Percentiles rank a stretch among this genome's conserved stretches.
These are phyloP conservation scores for Boulengeromyrus knoepffleri DNA, from an alignment of 2,113 vertebrate species.

Conservation along the genomic window DNA sequence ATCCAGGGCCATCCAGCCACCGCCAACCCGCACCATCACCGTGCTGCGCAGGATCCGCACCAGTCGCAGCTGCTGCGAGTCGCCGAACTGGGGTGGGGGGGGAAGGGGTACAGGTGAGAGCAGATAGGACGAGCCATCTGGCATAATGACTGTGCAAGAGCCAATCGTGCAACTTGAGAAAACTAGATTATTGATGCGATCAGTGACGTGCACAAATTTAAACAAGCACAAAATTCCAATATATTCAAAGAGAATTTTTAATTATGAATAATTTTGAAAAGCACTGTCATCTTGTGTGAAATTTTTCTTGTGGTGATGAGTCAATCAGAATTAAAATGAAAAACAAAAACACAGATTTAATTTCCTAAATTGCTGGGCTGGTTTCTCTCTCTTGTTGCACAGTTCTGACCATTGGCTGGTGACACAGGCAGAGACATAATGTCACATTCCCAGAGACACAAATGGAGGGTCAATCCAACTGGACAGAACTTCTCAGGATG, in stretches of 20 bases:
- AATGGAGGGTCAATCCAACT: conserved; percentile 57
- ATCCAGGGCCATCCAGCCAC: conserved; percentile 98
- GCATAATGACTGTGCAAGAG: neutral
- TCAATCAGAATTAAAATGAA: neutral
- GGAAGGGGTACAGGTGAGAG: conserved; percentile 3
- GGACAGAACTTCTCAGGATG: conserved; percentile 26
- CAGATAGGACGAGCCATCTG: neutral
- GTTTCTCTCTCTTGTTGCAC: conserved; percentile 46
- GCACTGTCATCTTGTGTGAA: neutral
- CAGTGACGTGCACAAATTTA: neutral
- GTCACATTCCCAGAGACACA: conserved; percentile 51
- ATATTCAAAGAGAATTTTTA: neutral
- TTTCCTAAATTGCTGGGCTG: conserved; percentile 13
- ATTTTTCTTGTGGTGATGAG: neutral
- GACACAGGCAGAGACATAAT: conserved; percentile 29
- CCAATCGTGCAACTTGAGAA: conserved; percentile 41
- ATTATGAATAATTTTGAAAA: neutral
- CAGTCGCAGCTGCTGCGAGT: conserved; percentile 92
- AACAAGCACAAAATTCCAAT: neutral
- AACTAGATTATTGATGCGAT: neutral
- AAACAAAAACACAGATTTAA: neutral
- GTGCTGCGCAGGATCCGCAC: conserved; percentile 94
- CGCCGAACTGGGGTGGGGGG: conserved; percentile 75
- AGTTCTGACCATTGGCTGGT: conserved; percentile 36
- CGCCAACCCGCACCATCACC: conserved; percentile 96